These are phyloP conservation scores for Montipora cactus DNA, from an alignment of 64 coral and sea anemone genomes.

Conservation along the genomic window DNA sequence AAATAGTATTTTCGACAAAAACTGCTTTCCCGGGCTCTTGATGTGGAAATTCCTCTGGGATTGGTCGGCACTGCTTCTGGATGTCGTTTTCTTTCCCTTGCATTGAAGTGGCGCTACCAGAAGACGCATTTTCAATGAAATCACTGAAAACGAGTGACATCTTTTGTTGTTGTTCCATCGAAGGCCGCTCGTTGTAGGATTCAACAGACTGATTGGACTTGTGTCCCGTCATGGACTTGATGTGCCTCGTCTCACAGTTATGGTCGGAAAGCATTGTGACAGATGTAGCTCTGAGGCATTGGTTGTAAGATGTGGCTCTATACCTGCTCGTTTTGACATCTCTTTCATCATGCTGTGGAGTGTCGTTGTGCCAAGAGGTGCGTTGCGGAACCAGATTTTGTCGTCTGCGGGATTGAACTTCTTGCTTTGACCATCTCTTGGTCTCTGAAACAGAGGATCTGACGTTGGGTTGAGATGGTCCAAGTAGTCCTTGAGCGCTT, in stretches of 20 bases:
- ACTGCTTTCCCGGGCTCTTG: background rate
- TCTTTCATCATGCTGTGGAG: conserved; percentile 17
- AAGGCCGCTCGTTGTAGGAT: conserved; percentile 1
- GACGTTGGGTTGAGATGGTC: conserved; percentile 24
- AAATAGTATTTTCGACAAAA: background rate
- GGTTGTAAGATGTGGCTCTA: conserved; percentile 37
- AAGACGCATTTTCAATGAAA: conserved; percentile 21
- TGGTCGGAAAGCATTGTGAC: background rate
- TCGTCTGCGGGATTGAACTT: background rate
- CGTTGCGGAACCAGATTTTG: conserved; percentile 47
- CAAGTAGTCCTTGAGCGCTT: conserved; percentile 13
- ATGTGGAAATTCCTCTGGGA: background rate
- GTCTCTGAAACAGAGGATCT: conserved; percentile 57
- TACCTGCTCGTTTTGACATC: conserved; percentile 31
- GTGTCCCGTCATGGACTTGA: conserved; percentile 21
- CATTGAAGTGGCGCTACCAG: background rate
- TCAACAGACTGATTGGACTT: background rate
- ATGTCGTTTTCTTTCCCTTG: conserved; percentile 2
- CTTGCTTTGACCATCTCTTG: conserved; percentile 1
- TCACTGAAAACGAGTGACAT: background rate
- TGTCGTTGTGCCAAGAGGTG: conserved; percentile 7
- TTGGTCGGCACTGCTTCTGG: background rate
- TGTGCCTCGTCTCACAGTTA: conserved; percentile 11
- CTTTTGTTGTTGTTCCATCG: background rate
- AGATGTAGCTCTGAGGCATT: conserved; percentile 24